phyloP scores from a whole-genome alignment of 2,797 vertebrate genomes.

The Rhynchonycteris naso region DNA sequence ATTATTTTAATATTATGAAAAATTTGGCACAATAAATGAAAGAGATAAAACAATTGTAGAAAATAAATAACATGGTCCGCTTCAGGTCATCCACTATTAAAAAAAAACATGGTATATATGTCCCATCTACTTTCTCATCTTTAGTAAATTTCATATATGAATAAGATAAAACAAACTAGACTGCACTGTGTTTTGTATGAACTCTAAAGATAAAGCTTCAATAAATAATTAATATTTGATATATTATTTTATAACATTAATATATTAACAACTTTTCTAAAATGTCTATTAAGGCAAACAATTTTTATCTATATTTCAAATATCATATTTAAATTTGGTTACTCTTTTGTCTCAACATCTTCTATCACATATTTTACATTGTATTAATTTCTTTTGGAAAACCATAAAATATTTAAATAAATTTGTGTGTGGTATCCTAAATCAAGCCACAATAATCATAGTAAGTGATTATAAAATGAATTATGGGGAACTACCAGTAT shows the following conservation, averaged over 20 bases:
- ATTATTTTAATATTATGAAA: background rate
- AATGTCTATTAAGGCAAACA: background rate
- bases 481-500: background rate
- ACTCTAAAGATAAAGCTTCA: background rate
- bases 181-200: background rate
- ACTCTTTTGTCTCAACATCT: background rate
- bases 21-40: background rate
- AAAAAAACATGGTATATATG: background rate
- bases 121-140: background rate
- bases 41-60: background rate
- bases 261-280: background rate
- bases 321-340: background rate
- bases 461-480: background rate
- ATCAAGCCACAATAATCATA: background rate
- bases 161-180: background rate
- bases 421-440: background rate
- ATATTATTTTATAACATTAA: background rate
- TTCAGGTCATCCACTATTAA: background rate
- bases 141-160: background rate
- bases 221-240: background rate
- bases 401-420: background rate
- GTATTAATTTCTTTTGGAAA: background rate
- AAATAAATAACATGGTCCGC: background rate
- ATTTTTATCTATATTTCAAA: background rate
- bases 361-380: background rate